Conservation (phyloP, 2,888 invertebrate genomes). For the Eudemis profundana region DNA sequence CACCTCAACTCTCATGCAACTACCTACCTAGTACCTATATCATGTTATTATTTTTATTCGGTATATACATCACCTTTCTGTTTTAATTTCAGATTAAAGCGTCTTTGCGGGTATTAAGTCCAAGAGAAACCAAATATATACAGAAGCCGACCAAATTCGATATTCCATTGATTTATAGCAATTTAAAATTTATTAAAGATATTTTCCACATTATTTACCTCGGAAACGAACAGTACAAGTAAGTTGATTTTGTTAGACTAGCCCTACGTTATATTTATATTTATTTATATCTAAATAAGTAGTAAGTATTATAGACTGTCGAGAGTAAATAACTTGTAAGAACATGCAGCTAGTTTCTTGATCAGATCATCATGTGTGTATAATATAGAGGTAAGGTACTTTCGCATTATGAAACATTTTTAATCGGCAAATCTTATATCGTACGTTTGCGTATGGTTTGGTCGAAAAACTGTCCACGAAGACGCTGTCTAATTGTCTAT, state of each 20-base stretch:
- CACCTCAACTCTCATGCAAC: too few relatives aligned
- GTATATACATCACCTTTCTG: not conserved
- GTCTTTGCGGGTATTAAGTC: constrained; percentile 71
- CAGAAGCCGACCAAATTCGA: constrained; percentile 74
- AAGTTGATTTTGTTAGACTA: constrained; percentile 53
- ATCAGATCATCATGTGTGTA: too few relatives aligned
- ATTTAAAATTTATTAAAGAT: constrained; percentile 73
- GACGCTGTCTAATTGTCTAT: too few relatives aligned
- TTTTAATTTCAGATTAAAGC: constrained; percentile 73
- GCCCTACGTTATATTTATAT: constrained; percentile 2
- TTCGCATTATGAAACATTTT: too few relatives aligned
- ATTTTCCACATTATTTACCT: constrained; percentile 66
- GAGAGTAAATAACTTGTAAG: too few relatives aligned
- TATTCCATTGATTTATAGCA: constrained; percentile 77
- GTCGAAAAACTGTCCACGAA: too few relatives aligned
- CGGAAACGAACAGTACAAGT: constrained; percentile 76
- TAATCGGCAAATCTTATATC: too few relatives aligned
- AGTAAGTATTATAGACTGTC: too few relatives aligned
- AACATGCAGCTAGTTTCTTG: too few relatives aligned
- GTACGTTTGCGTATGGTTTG: too few relatives aligned
- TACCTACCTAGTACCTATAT: not conserved
- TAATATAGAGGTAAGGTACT: too few relatives aligned
- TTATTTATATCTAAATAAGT: constrained; percentile 1
- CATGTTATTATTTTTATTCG: not conserved
- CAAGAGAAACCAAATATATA: constrained; percentile 74